phyloP scores from a whole-genome alignment of 2,888 invertebrate species.

The Caradrina clavipalpis region DNA sequence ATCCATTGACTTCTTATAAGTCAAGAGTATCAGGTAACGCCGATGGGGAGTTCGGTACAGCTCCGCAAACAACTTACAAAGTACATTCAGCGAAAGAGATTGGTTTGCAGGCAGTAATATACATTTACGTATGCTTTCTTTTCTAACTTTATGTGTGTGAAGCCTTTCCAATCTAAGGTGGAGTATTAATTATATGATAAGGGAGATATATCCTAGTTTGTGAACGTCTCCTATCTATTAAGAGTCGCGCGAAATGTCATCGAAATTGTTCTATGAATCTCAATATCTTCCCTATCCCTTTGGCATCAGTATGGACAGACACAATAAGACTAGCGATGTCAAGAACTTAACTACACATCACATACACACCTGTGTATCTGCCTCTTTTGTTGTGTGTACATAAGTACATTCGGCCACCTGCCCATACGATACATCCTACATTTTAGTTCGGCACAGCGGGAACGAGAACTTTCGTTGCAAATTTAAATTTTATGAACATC shows the following conservation, averaged over 20 bases:
- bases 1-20: constrained; percentile 59
- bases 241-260: too few species aligned
- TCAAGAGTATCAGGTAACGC: constrained; percentile 53
- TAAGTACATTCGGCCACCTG: constrained; percentile 53
- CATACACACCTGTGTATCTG: neutral
- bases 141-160: too few species aligned
- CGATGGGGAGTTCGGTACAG: constrained; percentile 50
- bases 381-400: neutral
- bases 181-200: too few species aligned
- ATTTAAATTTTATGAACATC: constrained; percentile 63
- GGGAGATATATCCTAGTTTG: too few species aligned
- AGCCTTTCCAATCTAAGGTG: too few species aligned
- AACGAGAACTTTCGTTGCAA: constrained; percentile 52
- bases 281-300: too few species aligned
- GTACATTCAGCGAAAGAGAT: constrained; percentile 6
- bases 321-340: neutral
- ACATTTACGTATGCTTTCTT: neutral
- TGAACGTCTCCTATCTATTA: too few species aligned
- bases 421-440: constrained; percentile 50
- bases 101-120: neutral
- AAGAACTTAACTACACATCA: neutral
- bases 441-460: constrained; percentile 48
- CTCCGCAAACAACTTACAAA: constrained; percentile 52
- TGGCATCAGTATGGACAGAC: too few species aligned
- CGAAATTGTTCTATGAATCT: too few species aligned